These are phyloP conservation scores for Athalia cordata DNA, from an alignment of 2,888 invertebrate species.

Conservation along the genomic window DNA sequence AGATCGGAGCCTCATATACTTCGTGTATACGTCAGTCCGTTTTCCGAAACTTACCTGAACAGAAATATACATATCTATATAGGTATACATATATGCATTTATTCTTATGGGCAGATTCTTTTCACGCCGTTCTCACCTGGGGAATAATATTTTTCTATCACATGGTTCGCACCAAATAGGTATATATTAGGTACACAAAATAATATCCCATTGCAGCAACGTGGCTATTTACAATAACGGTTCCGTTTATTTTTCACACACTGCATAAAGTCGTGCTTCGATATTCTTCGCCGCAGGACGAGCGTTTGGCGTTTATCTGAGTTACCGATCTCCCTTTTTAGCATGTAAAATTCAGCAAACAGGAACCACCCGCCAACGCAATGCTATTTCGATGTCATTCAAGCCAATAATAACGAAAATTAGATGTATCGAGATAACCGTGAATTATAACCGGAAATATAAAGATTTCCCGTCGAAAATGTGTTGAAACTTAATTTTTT, in stretches of 20 bases:
- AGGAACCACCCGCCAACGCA: conserved; percentile 58
- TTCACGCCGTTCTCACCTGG: conserved; percentile 11
- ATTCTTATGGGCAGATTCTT: conserved; percentile 20
- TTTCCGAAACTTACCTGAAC: conserved; percentile 7
- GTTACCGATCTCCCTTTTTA: conserved; percentile 1
- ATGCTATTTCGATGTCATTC: conserved; percentile 60
- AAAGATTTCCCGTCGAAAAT: no score
- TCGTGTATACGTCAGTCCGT: no score
- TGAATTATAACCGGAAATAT: neutral
- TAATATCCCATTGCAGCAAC: conserved; percentile 18
- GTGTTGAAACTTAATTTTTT: no score
- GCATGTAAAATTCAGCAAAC: conserved; percentile 47
- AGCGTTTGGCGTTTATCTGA: conserved; percentile 2
- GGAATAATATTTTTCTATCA: conserved; percentile 42
- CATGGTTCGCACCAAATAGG: conserved; percentile 37
- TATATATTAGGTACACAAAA: conserved; percentile 15
- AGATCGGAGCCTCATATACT: conserved; percentile 33
- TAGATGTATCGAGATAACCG: neutral
- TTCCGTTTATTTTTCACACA: conserved; percentile 35
- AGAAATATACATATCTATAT: neutral
- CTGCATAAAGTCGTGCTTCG: neutral
- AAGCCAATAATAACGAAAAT: conserved; percentile 36
- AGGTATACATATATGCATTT: no score
- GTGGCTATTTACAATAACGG: neutral
- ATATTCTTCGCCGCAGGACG: neutral